Conservation (phyloP, 1,140 invertebrate genomes). For the Lamellibrachia luymesi region DNA sequence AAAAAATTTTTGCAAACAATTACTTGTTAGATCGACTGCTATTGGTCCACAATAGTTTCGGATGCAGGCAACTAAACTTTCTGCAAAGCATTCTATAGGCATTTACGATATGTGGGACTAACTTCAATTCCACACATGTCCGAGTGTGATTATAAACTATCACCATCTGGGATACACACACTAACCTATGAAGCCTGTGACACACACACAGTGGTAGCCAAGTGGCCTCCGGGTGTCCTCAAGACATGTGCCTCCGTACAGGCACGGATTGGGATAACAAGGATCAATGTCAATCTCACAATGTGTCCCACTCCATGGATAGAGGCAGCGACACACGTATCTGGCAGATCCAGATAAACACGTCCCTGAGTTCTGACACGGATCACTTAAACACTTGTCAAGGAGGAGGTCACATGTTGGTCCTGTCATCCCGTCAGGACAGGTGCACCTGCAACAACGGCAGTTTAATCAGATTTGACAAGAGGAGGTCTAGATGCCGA, state of each 20-base stretch:
- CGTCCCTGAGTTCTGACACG: slow-evolving; percentile 44
- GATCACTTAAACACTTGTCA: slow-evolving; percentile 41
- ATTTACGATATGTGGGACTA: too few relatives aligned
- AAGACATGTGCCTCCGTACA: slow-evolving; percentile 41
- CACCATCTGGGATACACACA: neutral
- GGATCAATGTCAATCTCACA: slow-evolving; percentile 60
- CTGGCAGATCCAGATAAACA: slow-evolving; percentile 42
- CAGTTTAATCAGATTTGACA: neutral
- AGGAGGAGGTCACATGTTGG: slow-evolving; percentile 37
- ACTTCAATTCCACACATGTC: too few relatives aligned
- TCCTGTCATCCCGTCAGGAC: slow-evolving; percentile 43
- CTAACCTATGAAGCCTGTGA: slow-evolving; percentile 27
- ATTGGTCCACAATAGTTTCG: too few relatives aligned
- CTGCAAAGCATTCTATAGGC: too few relatives aligned
- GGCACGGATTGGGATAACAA: slow-evolving; percentile 45
- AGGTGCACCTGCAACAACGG: slow-evolving; percentile 34
- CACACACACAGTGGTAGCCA: slow-evolving; percentile 24
- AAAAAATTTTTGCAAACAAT: too few relatives aligned
- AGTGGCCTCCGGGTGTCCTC: neutral
- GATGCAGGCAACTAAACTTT: too few relatives aligned
- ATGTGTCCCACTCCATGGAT: slow-evolving; percentile 51
- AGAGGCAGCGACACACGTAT: slow-evolving; percentile 87
- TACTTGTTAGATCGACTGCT: too few relatives aligned
- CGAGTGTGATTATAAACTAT: too few relatives aligned
- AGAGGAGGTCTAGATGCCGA: neutral